Percentiles rank a stretch among this genome's conserved stretches.
These are phyloP conservation scores for Cassiopea andromeda DNA, from an alignment of 30 jellyfish, hydroid and myxozoan genomes.

Conservation along the genomic window DNA sequence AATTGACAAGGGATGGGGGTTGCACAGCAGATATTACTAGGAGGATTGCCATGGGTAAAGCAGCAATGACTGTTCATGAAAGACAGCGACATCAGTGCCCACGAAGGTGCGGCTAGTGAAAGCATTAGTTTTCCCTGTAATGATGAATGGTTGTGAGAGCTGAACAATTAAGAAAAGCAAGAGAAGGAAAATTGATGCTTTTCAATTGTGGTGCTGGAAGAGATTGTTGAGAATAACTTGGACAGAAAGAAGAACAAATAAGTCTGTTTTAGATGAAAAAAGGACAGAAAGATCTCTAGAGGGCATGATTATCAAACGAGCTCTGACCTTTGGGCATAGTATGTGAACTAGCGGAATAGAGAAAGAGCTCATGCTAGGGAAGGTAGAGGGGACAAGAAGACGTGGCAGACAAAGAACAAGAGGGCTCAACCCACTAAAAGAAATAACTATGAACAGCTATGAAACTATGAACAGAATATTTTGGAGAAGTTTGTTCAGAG, in stretches of 20 bases:
- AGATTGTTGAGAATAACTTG: not conserved
- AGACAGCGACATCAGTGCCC: conserved; percentile 3
- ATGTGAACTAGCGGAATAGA: conserved; percentile 26
- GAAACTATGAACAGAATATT: too few relatives aligned
- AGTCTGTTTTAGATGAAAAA: conserved; percentile 4
- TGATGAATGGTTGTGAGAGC: conserved; percentile 28
- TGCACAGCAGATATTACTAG: not conserved
- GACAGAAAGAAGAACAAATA: conserved; percentile 13
- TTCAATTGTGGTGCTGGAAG: too few relatives aligned
- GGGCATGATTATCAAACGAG: conserved; percentile 39
- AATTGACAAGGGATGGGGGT: not conserved
- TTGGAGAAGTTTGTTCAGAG: too few relatives aligned
- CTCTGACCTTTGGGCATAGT: conserved; percentile 21
- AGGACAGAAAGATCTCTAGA: conserved; percentile 25
- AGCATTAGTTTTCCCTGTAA: conserved; percentile 7
- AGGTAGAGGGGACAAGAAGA: too few relatives aligned
- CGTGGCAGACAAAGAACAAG: too few relatives aligned
- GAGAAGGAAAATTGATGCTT: conserved; percentile 18
- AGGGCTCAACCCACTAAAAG: too few relatives aligned
- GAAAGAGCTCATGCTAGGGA: conserved; percentile 24
- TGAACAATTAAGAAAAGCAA: conserved; percentile 11
- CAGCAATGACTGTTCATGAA: not conserved
- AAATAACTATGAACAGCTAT: too few relatives aligned
- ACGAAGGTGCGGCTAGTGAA: conserved; percentile 16
- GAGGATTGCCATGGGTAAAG: not conserved